Evolutionary conservation across 2,888 invertebrate genomes (phyloP), one percentile per base, ranked within the genome.

Genomic region (Sarcophaga caerulescens): DNA sequence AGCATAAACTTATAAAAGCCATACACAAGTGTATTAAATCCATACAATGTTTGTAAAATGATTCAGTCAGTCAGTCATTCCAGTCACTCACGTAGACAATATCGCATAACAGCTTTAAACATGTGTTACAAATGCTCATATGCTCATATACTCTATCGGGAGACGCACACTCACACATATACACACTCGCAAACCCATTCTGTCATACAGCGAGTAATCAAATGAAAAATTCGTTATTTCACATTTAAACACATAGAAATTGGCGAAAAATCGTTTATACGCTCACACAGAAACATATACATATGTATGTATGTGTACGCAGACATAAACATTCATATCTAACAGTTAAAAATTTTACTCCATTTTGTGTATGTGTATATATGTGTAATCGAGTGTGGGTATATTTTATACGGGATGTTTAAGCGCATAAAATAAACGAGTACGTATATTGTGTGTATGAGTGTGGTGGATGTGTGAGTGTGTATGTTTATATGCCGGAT

Each of bases 11-110:
- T 35, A 65, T 35, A 35, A 35, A 35, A 35, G 8, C 44, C 65
- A 68, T 76, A 57, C 76, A 76, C 76, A 76, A 76, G 76, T 66
- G 66, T 66, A 76, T 76, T 68, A 76, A 80, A 73, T 80, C 52
- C 52, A 63, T 63, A 70, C 45, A 59, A 35, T 65, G n/a, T 52
- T 19, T 65, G n/a, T 21, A 21, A 71, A 71, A 73, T 65, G 57
- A 79, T 63, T 57, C 71, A 81, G 66, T 75, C 81, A 69, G 10
- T 68, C 74, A 81, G 52, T 52, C 52, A 52, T 12, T 52, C 52
- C 17, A 81, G 66, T 75, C 81, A 69, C 14, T 68, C 74, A 81
- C 60, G 69, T 52, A 81, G 66, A n/a, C 25, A 57, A 76, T 76
- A 76, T 76, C 65, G 66, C 23, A 76, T 66, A 76, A 76, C 74